Percentiles rank a stretch among this genome's conserved stretches.
Conservation (phyloP, 2,888 invertebrate species). For the Prosopocoilus inquinatus region DNA sequence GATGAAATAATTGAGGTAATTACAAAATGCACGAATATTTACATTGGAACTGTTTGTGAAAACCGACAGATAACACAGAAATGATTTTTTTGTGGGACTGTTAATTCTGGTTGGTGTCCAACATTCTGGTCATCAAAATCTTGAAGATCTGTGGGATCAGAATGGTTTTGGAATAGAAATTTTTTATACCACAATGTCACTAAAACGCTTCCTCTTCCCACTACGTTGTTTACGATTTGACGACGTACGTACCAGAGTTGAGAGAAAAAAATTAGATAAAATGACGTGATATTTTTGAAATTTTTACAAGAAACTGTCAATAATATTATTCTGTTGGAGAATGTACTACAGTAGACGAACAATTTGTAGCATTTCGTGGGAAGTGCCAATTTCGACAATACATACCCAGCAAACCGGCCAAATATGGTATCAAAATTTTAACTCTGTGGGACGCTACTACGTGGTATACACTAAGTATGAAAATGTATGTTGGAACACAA, state of each 20-base stretch:
- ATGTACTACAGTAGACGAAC: conserved; percentile 7
- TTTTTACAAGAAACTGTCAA: background rate
- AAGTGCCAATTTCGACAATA: conserved; percentile 1
- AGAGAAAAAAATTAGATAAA: background rate
- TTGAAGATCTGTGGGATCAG: conserved; percentile 9
- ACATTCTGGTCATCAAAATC: conserved; percentile 1
- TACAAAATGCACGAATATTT: too few relatives aligned
- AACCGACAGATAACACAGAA: too few relatives aligned
- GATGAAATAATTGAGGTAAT: too few relatives aligned
- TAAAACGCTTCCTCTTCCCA: conserved; percentile 2
- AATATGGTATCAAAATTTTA: conserved; percentile 5
- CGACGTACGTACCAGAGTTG: background rate
- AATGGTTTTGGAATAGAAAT: conserved; percentile 3
- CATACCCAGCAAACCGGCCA: conserved; percentile 7
- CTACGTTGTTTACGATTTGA: background rate
- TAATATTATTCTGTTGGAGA: too few relatives aligned
- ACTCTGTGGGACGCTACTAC: too few relatives aligned
- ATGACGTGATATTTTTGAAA: background rate
- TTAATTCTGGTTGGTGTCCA: conserved; percentile 8
- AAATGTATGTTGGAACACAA: too few relatives aligned
- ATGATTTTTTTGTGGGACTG: background rate
- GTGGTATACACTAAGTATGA: too few relatives aligned
- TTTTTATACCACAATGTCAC: conserved; percentile 7
- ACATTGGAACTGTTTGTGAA: too few relatives aligned
- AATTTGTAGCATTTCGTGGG: conserved; percentile 7